phyloP scores from a whole-genome alignment of 2,113 vertebrate species.

The Pitta sordida region DNA sequence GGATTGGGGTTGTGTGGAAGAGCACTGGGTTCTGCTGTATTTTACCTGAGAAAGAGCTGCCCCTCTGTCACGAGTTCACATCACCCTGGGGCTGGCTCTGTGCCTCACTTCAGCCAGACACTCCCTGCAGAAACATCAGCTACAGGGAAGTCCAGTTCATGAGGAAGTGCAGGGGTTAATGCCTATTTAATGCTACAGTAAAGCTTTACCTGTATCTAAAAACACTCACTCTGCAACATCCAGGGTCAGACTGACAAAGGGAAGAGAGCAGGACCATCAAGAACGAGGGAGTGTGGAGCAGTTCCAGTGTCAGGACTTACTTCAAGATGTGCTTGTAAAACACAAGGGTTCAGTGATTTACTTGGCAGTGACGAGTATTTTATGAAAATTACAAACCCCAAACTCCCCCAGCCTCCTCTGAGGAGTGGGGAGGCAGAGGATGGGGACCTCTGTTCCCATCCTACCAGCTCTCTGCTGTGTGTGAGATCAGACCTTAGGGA shows the following conservation, averaged over 20 bases:
- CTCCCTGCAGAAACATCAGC: neutral
- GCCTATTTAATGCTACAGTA: neutral
- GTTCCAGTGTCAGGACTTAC: neutral
- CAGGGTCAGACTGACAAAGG: neutral
- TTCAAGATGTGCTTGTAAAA: neutral
- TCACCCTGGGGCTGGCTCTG: neutral
- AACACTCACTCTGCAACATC: neutral
- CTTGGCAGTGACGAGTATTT: neutral
- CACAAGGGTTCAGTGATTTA: neutral
- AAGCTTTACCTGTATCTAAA: neutral
- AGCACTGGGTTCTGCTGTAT: neutral
- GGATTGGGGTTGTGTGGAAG: neutral
- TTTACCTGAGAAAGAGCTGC: slow-evolving; percentile 17
- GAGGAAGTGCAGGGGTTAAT: neutral
- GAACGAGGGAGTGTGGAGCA: neutral
- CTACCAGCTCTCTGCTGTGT: neutral
- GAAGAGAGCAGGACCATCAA: neutral
- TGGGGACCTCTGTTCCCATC: neutral
- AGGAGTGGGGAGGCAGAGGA: neutral
- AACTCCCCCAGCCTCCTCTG: neutral
- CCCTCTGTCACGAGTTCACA: neutral
- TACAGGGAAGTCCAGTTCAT: neutral
- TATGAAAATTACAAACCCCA: neutral
- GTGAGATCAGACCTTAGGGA: neutral
- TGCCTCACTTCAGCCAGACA: neutral